Percentiles rank a stretch among this genome's conserved stretches.
Evolutionary conservation across 1,140 invertebrate genomes (phyloP).

Genomic region (Intoshia linei): DNA sequence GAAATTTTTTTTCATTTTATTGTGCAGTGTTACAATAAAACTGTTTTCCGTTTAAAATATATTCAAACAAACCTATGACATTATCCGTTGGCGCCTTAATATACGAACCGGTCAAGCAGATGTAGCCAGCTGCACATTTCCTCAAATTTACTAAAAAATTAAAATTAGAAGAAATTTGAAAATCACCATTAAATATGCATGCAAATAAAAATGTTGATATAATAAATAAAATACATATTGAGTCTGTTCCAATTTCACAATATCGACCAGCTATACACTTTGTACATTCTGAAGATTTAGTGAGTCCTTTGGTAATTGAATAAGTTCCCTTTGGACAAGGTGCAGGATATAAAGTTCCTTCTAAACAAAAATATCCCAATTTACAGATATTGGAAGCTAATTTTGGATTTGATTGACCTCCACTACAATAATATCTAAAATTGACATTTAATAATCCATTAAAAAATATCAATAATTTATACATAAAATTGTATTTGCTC

Average conservation of each 20-base stretch:
- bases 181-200: too few relatives aligned
- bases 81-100: conserved; percentile 13
- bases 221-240: too few relatives aligned
- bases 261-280: conserved; percentile 12
- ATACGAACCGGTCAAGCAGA: conserved; percentile 12
- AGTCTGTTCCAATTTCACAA: too few relatives aligned
- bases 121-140: conserved; percentile 14
- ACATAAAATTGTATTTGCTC: too few relatives aligned
- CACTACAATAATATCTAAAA: conserved; percentile 16
- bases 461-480: too few relatives aligned
- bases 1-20: conserved; percentile 13
- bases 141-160: conserved; percentile 12
- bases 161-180: too few relatives aligned
- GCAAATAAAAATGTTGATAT: too few relatives aligned
- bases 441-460: too few relatives aligned
- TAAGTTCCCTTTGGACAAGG: conserved; percentile 15
- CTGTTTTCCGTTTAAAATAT: too few relatives aligned
- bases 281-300: conserved; percentile 9
- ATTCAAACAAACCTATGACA: conserved; percentile 12
- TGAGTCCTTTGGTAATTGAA: conserved; percentile 11
- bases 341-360: conserved; percentile 10
- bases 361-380: conserved; percentile 8
- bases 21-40: conserved; percentile 11
- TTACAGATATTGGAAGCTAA: conserved; percentile 17
- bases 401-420: conserved; percentile 13